Conservation (phyloP, 2,797 vertebrate genomes). For the Mallotus villosus region DNA sequence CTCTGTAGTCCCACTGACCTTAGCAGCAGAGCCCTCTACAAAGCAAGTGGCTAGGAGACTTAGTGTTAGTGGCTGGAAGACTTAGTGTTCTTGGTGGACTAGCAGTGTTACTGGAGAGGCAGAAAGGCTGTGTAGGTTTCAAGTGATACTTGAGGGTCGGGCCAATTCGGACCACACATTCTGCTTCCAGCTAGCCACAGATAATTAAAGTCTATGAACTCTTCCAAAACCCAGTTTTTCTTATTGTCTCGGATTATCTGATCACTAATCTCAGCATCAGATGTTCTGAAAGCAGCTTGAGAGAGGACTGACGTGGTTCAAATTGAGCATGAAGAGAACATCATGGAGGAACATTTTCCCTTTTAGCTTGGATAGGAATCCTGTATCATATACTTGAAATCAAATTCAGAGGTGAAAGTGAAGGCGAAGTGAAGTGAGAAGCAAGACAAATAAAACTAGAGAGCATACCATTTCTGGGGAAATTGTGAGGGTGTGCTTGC, state of each 20-base stretch:
- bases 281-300: constrained; percentile 80
- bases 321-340: constrained; percentile 77
- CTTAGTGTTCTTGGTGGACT: constrained; percentile 32
- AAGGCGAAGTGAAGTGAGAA: not conserved
- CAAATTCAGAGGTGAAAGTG: constrained; percentile 5
- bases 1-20: constrained; percentile 73
- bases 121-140: constrained; percentile 73
- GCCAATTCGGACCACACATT: constrained; percentile 80
- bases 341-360: constrained; percentile 79
- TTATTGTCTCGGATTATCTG: constrained; percentile 82
- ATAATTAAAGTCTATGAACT: constrained; percentile 91
- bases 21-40: constrained; percentile 76
- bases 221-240: constrained; percentile 77
- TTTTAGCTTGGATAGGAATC: constrained; percentile 47
- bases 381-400: constrained; percentile 39
- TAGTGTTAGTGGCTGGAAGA: constrained; percentile 61
- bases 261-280: constrained; percentile 85
- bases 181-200: constrained; percentile 73
- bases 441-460: not conserved
- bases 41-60: constrained; percentile 73
- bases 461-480: not conserved
- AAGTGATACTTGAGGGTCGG: constrained; percentile 87
- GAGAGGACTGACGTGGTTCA: constrained; percentile 80
- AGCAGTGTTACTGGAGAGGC: not conserved
- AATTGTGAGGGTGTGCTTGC: too few species aligned